These are phyloP conservation scores for Mormyrus iriodes DNA, from an alignment of 2,113 vertebrate species.

Conservation along the genomic window DNA sequence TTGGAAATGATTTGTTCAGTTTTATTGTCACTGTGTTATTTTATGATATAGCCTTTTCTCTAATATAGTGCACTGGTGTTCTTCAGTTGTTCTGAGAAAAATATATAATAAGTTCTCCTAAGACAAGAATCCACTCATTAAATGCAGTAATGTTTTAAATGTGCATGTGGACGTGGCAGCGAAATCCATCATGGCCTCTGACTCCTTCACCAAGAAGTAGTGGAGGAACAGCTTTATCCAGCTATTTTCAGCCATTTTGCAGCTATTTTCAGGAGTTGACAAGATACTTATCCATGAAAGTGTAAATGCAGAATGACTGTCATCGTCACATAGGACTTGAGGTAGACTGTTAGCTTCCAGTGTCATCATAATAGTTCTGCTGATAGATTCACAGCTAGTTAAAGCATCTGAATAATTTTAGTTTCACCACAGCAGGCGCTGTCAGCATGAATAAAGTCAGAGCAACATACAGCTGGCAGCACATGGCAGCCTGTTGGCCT, in stretches of 20 bases:
- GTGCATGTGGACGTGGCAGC: background rate
- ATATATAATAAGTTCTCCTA: background rate
- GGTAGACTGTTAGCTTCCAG: conserved; percentile 1
- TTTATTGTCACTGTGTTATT: background rate
- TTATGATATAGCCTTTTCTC: background rate
- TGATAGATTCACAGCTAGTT: conserved; percentile 3
- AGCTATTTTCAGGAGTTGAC: background rate
- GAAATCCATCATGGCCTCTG: background rate
- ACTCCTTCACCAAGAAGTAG: background rate
- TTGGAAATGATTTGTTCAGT: background rate
- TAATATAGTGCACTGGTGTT: background rate
- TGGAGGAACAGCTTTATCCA: background rate
- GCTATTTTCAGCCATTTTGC: background rate
- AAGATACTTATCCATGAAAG: background rate
- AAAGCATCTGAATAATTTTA: conserved; percentile 9
- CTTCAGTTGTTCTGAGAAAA: background rate
- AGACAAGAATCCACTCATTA: background rate
- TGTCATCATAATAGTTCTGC: conserved; percentile 4
- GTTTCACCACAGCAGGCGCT: background rate
- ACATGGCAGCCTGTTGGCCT: background rate
- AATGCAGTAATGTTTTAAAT: background rate
- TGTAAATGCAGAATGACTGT: background rate
- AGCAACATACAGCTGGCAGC: background rate
- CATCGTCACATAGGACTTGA: background rate
- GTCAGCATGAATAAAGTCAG: background rate